These are phyloP conservation scores for Lates japonicus DNA, from an alignment of 2,797 vertebrate species.

Conservation along the genomic window DNA sequence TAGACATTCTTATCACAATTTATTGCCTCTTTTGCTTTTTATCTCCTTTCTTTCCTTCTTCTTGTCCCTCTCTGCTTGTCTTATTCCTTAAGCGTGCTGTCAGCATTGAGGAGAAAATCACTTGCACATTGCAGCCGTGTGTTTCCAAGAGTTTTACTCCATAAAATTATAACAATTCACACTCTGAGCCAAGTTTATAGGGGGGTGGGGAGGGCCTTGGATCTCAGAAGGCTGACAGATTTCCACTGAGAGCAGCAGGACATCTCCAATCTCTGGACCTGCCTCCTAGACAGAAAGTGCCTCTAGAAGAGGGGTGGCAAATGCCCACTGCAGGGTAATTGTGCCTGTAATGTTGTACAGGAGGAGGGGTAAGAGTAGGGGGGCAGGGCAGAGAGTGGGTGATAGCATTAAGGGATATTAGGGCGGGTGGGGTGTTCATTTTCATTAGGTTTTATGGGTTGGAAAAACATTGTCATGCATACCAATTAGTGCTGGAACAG, in stretches of 20 bases:
- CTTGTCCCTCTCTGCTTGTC: neutral
- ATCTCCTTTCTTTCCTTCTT: neutral
- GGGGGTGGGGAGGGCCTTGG: neutral
- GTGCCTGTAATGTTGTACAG: slow-evolving; percentile 63
- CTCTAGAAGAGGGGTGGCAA: slow-evolving; percentile 18
- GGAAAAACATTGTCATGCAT: slow-evolving; percentile 83
- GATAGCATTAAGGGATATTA: slow-evolving; percentile 79
- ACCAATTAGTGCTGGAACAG: slow-evolving; percentile 84
- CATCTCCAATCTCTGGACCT: slow-evolving; percentile 30
- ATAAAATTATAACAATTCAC: slow-evolving; percentile 47
- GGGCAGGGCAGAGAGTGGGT: slow-evolving; percentile 22
- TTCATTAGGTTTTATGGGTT: slow-evolving; percentile 84
- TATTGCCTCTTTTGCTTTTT: slow-evolving; percentile 12
- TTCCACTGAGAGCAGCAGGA: slow-evolving; percentile 37
- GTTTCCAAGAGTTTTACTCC: slow-evolving; percentile 43
- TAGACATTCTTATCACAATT: neutral
- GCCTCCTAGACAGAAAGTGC: slow-evolving; percentile 35
- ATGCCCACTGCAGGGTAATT: slow-evolving; percentile 64
- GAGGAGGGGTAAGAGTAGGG: slow-evolving; percentile 35
- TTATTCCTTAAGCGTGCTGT: slow-evolving; percentile 42
- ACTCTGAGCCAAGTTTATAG: slow-evolving; percentile 22
- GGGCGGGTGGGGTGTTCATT: slow-evolving; percentile 78
- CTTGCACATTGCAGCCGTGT: slow-evolving; percentile 37
- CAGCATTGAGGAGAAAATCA: slow-evolving; percentile 60
- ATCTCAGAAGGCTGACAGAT: slow-evolving; percentile 29